Base-by-base conservation (phyloP, 2,888 invertebrate species). In the Dorcus hopei region DNA sequence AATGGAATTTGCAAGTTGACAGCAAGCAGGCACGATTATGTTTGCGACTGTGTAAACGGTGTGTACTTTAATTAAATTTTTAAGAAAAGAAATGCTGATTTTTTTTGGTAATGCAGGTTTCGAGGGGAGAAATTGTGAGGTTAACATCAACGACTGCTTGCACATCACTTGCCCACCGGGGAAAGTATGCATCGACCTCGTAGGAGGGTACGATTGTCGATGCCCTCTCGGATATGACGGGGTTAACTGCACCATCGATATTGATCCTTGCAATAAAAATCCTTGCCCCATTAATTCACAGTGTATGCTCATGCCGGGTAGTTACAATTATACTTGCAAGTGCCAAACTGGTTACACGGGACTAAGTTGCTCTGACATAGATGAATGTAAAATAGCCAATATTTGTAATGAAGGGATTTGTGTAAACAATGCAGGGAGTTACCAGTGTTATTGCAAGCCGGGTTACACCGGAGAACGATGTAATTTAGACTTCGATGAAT, bases 381-480 rank as follows among this genome's bases (percentile, higher is more conserved):
- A 94, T 72, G 94, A 94, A 75, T 92, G 92, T 74, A 76, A 80
- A 53, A 72, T 76, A 38, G 81, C 81, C 47, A 82, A 85, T 55
- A 83, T 89, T 61, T 94, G 94, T 75, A 88, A 89, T 68, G 82
- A 91, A 70, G 94, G 94, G 23, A 90, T 93, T 59, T 95, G 94
- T 75, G 80, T 90, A 38, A 94, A 94, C 74, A 84, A 79, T 8
- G 80, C 82, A 14, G 93, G 93, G 48, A 86, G 88, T 59, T 94
- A 88, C 78, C 87, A 90, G 70, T 95, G 95, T 76, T 90, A 88
- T 71, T 95, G 95, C 76, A 85, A 84, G 52, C 91, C 92, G n/a
- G 95, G 95, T 2, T 94, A 87, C 76, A 91, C 93, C 9, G 95
- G 95, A 14, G 85, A 87, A 70, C 85, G 87, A 65, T 95, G 95